These are phyloP conservation scores for Lochmaea capreae DNA, from an alignment of 2,888 invertebrate species.

Conservation along the genomic window DNA sequence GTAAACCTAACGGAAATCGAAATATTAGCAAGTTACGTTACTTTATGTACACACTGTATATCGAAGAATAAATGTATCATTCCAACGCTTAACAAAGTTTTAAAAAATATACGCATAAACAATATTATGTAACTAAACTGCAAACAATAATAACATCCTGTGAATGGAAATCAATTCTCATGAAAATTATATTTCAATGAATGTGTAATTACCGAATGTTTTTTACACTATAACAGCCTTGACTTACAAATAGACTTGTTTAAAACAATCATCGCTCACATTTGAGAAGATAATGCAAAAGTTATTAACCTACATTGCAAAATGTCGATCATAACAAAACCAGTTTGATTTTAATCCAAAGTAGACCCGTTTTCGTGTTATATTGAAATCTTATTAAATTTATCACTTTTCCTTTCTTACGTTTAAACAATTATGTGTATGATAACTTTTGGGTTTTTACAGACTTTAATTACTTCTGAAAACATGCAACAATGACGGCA, in stretches of 20 bases:
- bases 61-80: too few species aligned
- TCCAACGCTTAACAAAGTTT: too few species aligned
- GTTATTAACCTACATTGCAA: constrained; percentile 53
- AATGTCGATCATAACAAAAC: constrained; percentile 45
- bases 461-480: background rate
- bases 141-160: constrained; percentile 53
- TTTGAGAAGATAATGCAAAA: constrained; percentile 48
- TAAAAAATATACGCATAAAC: constrained; percentile 28
- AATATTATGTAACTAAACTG: constrained; percentile 46
- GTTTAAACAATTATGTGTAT: background rate
- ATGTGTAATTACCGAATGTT: constrained; percentile 45
- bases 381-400: background rate
- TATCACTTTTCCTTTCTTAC: background rate
- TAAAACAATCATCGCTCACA: constrained; percentile 39
- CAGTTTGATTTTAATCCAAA: constrained; percentile 41
- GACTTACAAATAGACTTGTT: constrained; percentile 46
- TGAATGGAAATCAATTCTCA: constrained; percentile 52
- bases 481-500: background rate
- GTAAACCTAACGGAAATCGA: too few species aligned
- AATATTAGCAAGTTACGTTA: too few species aligned
- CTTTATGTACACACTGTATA: too few species aligned
- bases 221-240: constrained; percentile 46
- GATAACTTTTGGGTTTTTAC: background rate
- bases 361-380: constrained; percentile 10
- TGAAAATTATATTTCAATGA: constrained; percentile 49